A percentile compares a stretch with the other conserved stretches of the same genome.
phyloP scores from a whole-genome alignment of 1,140 invertebrate genomes.

The Atta colombica region DNA sequence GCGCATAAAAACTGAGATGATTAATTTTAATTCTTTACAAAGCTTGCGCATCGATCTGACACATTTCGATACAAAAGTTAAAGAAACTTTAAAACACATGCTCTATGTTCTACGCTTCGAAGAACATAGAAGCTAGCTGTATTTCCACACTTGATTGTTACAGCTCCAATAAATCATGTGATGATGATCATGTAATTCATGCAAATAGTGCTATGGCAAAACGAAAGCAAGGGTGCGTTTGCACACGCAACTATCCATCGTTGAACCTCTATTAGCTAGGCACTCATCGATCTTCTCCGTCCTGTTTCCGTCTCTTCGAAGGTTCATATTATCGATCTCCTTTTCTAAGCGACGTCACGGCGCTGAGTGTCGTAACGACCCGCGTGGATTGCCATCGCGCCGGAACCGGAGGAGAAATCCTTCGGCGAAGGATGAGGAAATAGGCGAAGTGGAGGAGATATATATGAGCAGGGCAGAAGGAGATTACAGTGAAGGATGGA shows the following conservation, averaged over 20 bases:
- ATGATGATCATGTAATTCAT: slow-evolving; percentile 65
- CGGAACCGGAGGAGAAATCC: slow-evolving; percentile 9
- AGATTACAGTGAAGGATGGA: slow-evolving; percentile 50
- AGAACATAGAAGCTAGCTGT: not conserved
- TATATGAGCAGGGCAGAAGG: slow-evolving; percentile 27
- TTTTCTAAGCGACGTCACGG: slow-evolving; percentile 28
- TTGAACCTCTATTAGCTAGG: slow-evolving; percentile 62
- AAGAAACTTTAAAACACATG: not conserved
- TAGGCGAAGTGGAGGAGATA: not conserved
- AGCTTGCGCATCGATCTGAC: not conserved
- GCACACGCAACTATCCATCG: slow-evolving; percentile 69
- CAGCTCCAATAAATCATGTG: slow-evolving; percentile 68
- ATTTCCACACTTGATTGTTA: slow-evolving; percentile 35
- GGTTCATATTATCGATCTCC: slow-evolving; percentile 53
- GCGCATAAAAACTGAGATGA: too few species aligned
- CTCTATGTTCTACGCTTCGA: not conserved
- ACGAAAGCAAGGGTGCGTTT: slow-evolving; percentile 61
- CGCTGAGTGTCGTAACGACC: slow-evolving; percentile 26
- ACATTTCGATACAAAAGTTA: not conserved
- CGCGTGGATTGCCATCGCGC: not conserved
- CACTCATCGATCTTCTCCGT: slow-evolving; percentile 68
- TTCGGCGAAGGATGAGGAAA: slow-evolving; percentile 20
- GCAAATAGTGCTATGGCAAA: slow-evolving; percentile 48
- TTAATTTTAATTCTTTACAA: not conserved
- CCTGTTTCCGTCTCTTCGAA: slow-evolving; percentile 59